These are phyloP conservation scores for Xanthorhoe designata DNA, from an alignment of 2,888 invertebrate genomes.

Conservation along the genomic window DNA sequence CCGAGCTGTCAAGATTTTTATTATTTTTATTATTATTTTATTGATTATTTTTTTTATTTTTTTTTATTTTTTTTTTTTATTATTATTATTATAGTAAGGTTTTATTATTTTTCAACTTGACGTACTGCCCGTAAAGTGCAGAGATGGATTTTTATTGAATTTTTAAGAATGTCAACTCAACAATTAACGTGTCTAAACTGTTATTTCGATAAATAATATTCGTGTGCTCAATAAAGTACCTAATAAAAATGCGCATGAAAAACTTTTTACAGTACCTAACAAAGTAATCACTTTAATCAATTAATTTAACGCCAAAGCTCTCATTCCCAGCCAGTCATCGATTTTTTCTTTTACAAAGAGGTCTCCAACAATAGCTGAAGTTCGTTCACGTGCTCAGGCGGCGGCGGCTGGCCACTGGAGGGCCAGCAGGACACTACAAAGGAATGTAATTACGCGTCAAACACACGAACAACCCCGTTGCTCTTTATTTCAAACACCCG, in stretches of 20 bases:
- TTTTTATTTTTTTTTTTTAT: too few species aligned
- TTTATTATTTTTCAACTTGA: constrained; percentile 10
- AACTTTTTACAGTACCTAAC: constrained; percentile 20
- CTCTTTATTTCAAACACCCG: constrained; percentile 47
- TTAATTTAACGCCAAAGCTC: constrained; percentile 40
- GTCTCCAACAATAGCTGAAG: constrained; percentile 43
- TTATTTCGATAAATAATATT: too few species aligned
- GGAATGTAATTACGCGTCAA: constrained; percentile 79
- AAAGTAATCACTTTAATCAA: constrained; percentile 32
- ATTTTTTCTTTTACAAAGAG: constrained; percentile 46
- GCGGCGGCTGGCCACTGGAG: constrained; percentile 35
- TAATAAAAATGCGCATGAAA: not conserved
- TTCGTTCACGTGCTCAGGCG: constrained; percentile 40
- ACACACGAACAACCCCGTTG: constrained; percentile 60
- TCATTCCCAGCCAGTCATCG: constrained; percentile 45
- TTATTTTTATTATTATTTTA: constrained; percentile 27
- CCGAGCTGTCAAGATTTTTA: constrained; percentile 41
- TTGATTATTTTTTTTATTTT: too few species aligned
- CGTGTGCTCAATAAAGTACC: not conserved
- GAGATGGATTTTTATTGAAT: too few species aligned
- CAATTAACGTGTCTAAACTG: too few species aligned
- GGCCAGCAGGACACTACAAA: constrained; percentile 61
- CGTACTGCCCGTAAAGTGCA: not conserved
- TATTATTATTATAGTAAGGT: constrained; percentile 24
- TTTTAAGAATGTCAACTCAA: too few species aligned